phyloP scores from a whole-genome alignment of 2,797 vertebrate genomes.

The Brotula barbata region DNA sequence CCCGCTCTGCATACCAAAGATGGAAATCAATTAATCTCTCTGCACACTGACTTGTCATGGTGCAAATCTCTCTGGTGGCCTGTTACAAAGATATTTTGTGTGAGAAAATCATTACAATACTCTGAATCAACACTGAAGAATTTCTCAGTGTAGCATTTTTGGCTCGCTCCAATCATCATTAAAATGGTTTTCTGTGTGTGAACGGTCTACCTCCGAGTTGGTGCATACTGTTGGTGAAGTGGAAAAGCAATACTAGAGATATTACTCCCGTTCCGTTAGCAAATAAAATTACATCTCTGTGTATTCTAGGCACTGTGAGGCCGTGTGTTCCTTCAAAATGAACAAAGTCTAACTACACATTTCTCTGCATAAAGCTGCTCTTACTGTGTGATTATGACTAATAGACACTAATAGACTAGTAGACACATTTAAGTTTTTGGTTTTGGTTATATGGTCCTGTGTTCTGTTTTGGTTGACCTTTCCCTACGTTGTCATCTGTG shows the following conservation, averaged over 20 bases:
- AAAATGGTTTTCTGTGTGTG: constrained; percentile 27
- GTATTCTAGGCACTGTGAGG: neutral
- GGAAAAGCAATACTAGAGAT: constrained; percentile 11
- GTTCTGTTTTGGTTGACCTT: constrained; percentile 12
- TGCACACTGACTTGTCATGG: constrained; percentile 27
- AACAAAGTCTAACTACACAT: neutral
- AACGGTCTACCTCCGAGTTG: constrained; percentile 1
- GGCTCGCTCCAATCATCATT: neutral
- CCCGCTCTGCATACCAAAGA: constrained; percentile 48
- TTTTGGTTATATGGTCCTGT: neutral
- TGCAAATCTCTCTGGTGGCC: constrained; percentile 45
- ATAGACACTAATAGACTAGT: neutral
- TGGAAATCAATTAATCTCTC: constrained; percentile 57
- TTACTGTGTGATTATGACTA: neutral
- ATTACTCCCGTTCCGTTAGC: neutral
- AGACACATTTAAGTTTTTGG: no score
- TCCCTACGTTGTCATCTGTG: constrained; percentile 15
- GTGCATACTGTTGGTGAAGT: neutral
- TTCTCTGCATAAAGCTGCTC: no score
- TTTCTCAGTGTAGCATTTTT: constrained; percentile 23
- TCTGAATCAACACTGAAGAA: constrained; percentile 11
- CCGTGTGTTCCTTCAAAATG: neutral
- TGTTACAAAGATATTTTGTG: constrained; percentile 38
- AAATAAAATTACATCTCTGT: neutral
- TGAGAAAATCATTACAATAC: constrained; percentile 24